These are phyloP conservation scores for Zaprionus capensis DNA, from an alignment of 1,140 invertebrate genomes.

Conservation along the genomic window DNA sequence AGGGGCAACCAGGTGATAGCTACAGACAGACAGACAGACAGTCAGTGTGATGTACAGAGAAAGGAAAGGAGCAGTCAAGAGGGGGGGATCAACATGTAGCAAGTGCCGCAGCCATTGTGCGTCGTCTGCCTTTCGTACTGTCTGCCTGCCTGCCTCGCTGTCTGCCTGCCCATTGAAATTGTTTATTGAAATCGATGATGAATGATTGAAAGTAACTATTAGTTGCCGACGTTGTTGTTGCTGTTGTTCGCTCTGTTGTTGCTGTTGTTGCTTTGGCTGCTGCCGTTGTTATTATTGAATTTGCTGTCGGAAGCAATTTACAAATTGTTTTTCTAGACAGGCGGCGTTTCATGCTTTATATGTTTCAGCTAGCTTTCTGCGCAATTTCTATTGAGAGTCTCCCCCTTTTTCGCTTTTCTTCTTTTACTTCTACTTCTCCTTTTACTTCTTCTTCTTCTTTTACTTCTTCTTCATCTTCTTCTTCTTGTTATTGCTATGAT, in stretches of 20 bases:
- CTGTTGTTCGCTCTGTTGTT: constrained; percentile 27
- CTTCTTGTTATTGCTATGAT: constrained; percentile 30
- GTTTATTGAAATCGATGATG: constrained; percentile 82
- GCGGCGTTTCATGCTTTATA: constrained; percentile 31
- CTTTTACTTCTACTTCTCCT: neutral
- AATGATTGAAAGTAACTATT: constrained; percentile 82
- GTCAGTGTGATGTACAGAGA: neutral
- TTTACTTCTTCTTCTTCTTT: neutral
- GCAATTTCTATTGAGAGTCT: constrained; percentile 35
- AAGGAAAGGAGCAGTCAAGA: neutral
- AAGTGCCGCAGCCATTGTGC: constrained; percentile 54
- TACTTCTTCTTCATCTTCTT: constrained; percentile 22
- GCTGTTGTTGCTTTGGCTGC: constrained; percentile 32
- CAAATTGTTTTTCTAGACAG: constrained; percentile 54
- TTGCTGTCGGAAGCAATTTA: constrained; percentile 80
- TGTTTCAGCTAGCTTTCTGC: constrained; percentile 39
- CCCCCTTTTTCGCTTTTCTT: constrained; percentile 18
- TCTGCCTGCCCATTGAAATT: constrained; percentile 69
- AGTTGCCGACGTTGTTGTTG: constrained; percentile 53
- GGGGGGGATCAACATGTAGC: constrained; percentile 21
- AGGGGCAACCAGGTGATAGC: constrained; percentile 12
- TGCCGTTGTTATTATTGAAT: constrained; percentile 69
- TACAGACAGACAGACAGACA: constrained; percentile 10
- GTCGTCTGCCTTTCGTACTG: constrained; percentile 38
- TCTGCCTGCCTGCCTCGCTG: constrained; percentile 23